Base-by-base conservation (phyloP, 2,888 invertebrate genomes). In the Drosophila subsilvestris region DNA sequence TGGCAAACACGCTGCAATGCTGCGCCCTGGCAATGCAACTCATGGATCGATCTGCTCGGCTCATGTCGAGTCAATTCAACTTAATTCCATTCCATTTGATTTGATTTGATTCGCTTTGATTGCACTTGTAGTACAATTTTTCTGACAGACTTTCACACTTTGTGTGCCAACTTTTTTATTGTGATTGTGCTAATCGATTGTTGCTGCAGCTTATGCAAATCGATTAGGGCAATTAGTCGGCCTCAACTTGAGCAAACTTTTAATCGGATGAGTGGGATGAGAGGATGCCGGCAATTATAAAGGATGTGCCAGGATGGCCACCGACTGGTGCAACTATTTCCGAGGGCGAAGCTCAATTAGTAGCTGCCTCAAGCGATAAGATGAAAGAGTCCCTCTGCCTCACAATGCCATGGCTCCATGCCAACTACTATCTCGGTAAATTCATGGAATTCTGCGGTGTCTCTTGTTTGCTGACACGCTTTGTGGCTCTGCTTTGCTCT, bases 171-270 rank as follows among this genome's bases (percentile, higher is more conserved):
- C 59, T 66, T 66, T 57, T 56, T 63, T 63, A 29, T 53, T 63
- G 71, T 49, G 70, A 67, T 74, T 84, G 69, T 61, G 73, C 73
- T 76, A 74, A 69, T 69, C 57, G 61, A 67, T 69, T 67, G 72
- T 56, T 61, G 55, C 56, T 17, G 43, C 48, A 56, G 79, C 69
- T 85, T 87, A 87, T 86, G 82, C 62, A 85, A 87, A 80, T 72
- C 69, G 61, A 69, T 73, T 75, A 43, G 22, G 17, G 25, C 54
- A 81, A 75, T 87, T 77, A 75, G 49, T 48, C 9, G 10, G 60
- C 59, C 57, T 55, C 67, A 61, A 57, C n/a, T 56, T 18, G 29
- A 48, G 48, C 10, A 49, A 55, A 48, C 32, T 58, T 29, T 67
- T 32, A 63, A 67, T 14, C 12, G 37, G 37, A 6, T 14, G 37